Evolutionary conservation across 2,888 invertebrate genomes (phyloP).

Genomic region (Tipula unca): DNA sequence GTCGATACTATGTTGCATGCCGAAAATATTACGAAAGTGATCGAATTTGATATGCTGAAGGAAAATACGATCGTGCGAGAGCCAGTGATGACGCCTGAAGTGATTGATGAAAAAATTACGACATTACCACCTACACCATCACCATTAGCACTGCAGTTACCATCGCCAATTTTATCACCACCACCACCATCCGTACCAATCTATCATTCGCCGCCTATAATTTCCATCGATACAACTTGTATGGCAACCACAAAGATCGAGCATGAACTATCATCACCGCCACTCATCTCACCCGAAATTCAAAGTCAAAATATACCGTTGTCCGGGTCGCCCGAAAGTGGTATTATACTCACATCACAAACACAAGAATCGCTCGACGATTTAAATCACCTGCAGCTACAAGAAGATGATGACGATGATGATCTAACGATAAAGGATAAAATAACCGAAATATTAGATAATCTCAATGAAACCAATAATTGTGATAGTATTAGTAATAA

Average conservation of each 20-base stretch:
- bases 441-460: conserved; percentile 23
- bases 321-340: background rate
- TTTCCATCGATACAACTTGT: background rate
- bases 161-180: background rate
- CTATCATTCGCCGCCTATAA: background rate
- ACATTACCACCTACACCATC: background rate
- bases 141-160: background rate
- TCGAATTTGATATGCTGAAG: background rate
- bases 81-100: background rate
- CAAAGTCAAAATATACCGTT: background rate
- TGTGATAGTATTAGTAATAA: background rate
- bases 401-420: conserved; percentile 20
- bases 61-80: background rate
- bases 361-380: background rate
- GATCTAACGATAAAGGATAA: conserved; percentile 19
- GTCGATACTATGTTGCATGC: conserved; percentile 24
- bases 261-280: background rate
- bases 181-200: background rate
- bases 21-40: background rate
- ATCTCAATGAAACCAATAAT: conserved; percentile 1
- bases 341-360: background rate
- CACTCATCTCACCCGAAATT: background rate
- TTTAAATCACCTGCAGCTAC: conserved; percentile 22
- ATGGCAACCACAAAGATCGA: background rate
- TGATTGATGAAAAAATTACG: background rate